Conservation (phyloP, 2,113 vertebrate genomes). For the Synodontis membranacea region DNA sequence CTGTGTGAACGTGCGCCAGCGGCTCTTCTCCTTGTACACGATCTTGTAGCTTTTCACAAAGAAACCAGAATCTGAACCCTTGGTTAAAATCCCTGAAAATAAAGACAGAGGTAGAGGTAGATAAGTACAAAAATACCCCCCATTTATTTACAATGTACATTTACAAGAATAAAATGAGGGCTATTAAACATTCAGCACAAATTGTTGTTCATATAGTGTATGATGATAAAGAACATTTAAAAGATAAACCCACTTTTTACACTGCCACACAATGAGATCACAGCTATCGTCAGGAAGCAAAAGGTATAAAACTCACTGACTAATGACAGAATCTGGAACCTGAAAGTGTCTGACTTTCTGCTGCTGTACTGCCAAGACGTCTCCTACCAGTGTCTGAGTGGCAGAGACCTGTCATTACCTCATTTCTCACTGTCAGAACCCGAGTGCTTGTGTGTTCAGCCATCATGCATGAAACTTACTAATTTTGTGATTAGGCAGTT, state of each 20-base stretch:
- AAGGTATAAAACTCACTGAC: background rate
- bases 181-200: background rate
- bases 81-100: conserved; percentile 76
- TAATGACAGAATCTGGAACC: background rate
- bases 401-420: conserved; percentile 33
- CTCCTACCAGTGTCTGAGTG: background rate
- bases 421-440: background rate
- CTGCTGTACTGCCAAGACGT: conserved; percentile 4
- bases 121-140: background rate
- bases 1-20: conserved; percentile 79
- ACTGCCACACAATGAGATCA: background rate
- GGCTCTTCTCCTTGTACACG: conserved; percentile 75
- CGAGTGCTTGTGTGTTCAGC: background rate
- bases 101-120: background rate
- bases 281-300: background rate
- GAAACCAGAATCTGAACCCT: conserved; percentile 73
- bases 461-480: background rate
- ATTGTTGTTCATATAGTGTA: background rate
- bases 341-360: background rate
- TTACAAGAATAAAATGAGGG: background rate
- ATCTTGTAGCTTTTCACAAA: conserved; percentile 80
- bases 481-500: background rate
- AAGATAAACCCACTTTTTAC: background rate
- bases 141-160: background rate
- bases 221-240: background rate